Conservation (phyloP, 2,797 vertebrate species). For the Gastrophryne carolinensis region DNA sequence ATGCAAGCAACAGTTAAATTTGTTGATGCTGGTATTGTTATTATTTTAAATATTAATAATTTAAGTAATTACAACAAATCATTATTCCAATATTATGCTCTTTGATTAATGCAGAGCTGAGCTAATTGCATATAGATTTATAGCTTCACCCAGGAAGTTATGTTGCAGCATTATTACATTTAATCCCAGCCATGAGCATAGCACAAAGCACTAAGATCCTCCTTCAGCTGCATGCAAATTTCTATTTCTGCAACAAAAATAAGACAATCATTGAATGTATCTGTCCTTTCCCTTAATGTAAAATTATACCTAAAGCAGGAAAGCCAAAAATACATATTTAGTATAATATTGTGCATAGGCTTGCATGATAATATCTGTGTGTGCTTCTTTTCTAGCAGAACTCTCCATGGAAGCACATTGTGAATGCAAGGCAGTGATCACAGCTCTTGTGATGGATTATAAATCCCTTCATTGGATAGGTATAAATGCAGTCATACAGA, state of each 20-base stretch:
- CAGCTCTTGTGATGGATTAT: conserved; percentile 21
- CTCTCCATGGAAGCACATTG: conserved; percentile 12
- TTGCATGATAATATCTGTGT: not conserved
- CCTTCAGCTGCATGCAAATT: conserved; percentile 6
- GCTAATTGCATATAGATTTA: too few species aligned
- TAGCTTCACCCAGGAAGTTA: too few species aligned
- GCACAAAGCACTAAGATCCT: too few species aligned
- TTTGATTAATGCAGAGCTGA: too few species aligned
- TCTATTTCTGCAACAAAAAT: not conserved
- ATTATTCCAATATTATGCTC: too few species aligned
- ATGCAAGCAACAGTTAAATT: too few species aligned
- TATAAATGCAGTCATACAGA: conserved; percentile 10
- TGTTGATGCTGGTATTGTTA: too few species aligned
- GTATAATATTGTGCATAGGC: not conserved
- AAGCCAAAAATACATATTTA: conserved; percentile 13
- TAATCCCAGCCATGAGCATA: too few species aligned
- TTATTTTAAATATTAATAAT: too few species aligned
- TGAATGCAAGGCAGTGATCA: conserved; percentile 15
- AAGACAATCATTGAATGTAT: conserved; percentile 1
- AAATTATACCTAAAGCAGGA: not conserved
- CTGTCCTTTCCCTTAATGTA: conserved; percentile 4
- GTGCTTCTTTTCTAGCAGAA: conserved; percentile 12
- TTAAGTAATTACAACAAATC: too few species aligned
- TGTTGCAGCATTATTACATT: too few species aligned
- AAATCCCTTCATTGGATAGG: conserved; percentile 24